Conservation (phyloP, 2,888 invertebrate species). For the Pammene aurita region DNA sequence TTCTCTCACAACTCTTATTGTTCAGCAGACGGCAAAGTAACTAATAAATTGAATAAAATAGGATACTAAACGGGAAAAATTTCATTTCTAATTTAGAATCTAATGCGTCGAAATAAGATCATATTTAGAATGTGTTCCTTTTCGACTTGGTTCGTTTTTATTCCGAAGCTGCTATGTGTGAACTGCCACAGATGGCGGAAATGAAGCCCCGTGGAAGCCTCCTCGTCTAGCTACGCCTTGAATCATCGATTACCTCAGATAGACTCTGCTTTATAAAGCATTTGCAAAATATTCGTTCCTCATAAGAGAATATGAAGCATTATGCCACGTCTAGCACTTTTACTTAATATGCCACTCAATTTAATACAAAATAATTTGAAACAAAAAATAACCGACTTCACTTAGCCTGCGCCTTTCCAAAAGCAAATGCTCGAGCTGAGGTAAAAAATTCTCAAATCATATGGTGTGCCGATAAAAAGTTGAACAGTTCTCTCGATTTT, state of each 20-base stretch:
- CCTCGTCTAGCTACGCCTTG: constrained; percentile 3
- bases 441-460: too few relatives aligned
- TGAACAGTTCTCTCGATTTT: too few relatives aligned
- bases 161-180: neutral
- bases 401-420: too few relatives aligned
- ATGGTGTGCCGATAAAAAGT: too few relatives aligned
- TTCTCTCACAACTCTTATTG: constrained; percentile 24
- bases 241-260: constrained; percentile 5
- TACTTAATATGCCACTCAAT: too few relatives aligned
- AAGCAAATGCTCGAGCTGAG: too few relatives aligned
- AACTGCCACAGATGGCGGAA: constrained; percentile 25
- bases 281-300: neutral
- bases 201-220: constrained; percentile 25
- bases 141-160: neutral
- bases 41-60: constrained; percentile 1
- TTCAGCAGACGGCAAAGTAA: constrained; percentile 1
- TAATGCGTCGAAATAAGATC: neutral
- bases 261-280: neutral
- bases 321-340: too few relatives aligned
- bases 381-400: too few relatives aligned
- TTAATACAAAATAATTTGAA: too few relatives aligned
- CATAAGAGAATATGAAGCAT: neutral
- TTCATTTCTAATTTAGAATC: neutral
- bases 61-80: neutral
- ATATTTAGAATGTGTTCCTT: neutral